Percentiles rank a stretch among this genome's conserved stretches.
Conservation (phyloP, 2,113 vertebrate species). For the Bubo bubo region DNA sequence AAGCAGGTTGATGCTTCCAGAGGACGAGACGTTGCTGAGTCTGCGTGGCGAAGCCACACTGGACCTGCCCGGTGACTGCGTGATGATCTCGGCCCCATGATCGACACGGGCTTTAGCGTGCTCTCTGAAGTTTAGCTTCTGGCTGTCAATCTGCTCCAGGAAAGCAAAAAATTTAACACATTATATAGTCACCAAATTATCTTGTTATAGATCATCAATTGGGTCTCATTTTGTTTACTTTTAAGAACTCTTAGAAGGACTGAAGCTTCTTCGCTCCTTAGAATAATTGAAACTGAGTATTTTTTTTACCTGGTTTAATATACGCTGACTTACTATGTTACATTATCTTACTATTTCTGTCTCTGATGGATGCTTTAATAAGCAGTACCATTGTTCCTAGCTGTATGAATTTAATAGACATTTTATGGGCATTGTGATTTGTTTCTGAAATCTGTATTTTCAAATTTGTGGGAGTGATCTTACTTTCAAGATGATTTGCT, state of each 20-base stretch:
- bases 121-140: slow-evolving; percentile 91
- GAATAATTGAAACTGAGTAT: neutral
- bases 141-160: slow-evolving; percentile 90
- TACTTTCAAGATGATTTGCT: neutral
- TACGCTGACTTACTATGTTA: neutral
- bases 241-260: neutral
- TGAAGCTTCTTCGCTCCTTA: neutral
- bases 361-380: neutral
- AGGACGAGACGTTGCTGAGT: slow-evolving; percentile 94
- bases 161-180: neutral
- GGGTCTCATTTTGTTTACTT: neutral
- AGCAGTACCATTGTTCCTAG: neutral
- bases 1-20: slow-evolving; percentile 94
- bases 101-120: slow-evolving; percentile 91
- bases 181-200: neutral
- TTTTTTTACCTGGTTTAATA: neutral
- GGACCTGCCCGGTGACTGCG: slow-evolving; percentile 87
- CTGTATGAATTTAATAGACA: neutral
- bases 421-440: neutral
- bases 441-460: neutral
- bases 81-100: slow-evolving; percentile 92
- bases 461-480: neutral
- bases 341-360: neutral
- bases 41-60: slow-evolving; percentile 87
- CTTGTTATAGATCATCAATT: rapidly evolving